A percentile compares a stretch with the other conserved stretches of the same genome.
Evolutionary conservation across 2,888 invertebrate species (phyloP).

Genomic region (Yponomeuta cagnagella): DNA sequence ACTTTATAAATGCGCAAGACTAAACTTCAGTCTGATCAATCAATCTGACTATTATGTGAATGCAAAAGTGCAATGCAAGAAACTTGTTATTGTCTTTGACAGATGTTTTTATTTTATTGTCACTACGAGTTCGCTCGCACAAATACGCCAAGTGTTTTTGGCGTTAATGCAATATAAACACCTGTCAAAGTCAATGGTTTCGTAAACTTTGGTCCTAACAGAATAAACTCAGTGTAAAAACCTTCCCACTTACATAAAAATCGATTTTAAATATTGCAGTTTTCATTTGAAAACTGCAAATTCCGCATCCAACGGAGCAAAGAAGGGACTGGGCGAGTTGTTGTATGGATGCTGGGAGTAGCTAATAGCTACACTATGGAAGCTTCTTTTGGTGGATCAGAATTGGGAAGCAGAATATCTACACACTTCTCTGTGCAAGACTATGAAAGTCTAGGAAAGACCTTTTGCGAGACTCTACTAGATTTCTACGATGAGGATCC

Average conservation of each 20-base stretch:
- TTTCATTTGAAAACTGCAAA: slow-evolving; percentile 95
- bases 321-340: slow-evolving; percentile 95
- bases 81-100: too few species aligned
- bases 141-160: too few species aligned
- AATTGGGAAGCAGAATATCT: slow-evolving; percentile 85
- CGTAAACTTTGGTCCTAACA: too few species aligned
- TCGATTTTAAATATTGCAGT: slow-evolving; percentile 69
- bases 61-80: too few species aligned
- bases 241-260: neutral
- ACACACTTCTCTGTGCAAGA: slow-evolving; percentile 89
- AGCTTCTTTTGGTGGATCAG: slow-evolving; percentile 94
- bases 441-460: slow-evolving; percentile 83
- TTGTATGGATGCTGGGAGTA: slow-evolving; percentile 96
- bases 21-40: too few species aligned
- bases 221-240: too few species aligned
- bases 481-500: slow-evolving; percentile 94
- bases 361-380: slow-evolving; percentile 97
- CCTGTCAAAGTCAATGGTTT: too few species aligned
- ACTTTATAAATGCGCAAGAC: too few species aligned
- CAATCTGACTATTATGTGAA: too few species aligned
- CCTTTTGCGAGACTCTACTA: slow-evolving; percentile 93
- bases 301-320: slow-evolving; percentile 95
- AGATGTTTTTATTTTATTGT: too few species aligned
- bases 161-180: too few species aligned
- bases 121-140: too few species aligned